Evolutionary conservation across 2,113 vertebrate species (phyloP).

Genomic region (Cyrtonyx montezumae): DNA sequence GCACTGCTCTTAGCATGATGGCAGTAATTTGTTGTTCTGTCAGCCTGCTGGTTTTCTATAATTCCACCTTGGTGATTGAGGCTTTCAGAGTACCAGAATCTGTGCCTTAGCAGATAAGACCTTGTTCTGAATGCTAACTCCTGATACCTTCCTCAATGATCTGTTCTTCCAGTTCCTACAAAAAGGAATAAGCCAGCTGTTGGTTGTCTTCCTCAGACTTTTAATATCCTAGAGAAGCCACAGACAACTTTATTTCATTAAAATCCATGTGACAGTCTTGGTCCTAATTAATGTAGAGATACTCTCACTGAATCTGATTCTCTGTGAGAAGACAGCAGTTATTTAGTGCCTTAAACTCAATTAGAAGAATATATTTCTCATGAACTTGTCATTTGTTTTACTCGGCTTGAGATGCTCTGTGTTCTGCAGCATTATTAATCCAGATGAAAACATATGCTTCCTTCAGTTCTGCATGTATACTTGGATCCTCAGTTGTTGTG

Average conservation of each 20-base stretch:
- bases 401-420: neutral
- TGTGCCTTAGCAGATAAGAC: neutral
- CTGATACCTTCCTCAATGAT: neutral
- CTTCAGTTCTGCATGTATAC: neutral
- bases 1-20: neutral
- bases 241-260: conserved; percentile 38
- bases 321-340: neutral
- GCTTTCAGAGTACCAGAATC: neutral
- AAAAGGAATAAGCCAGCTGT: neutral
- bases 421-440: conserved; percentile 13
- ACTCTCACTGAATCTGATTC: neutral
- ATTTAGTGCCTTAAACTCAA: conserved; percentile 34
- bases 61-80: neutral
- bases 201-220: conserved; percentile 36
- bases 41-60: conserved; percentile 16
- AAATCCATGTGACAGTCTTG: conserved; percentile 9
- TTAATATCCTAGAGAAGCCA: conserved; percentile 32
- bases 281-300: conserved; percentile 36
- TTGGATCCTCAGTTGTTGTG: conserved; percentile 11
- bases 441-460: conserved; percentile 9
- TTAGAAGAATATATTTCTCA: conserved; percentile 35
- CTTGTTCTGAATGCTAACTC: neutral
- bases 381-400: conserved; percentile 19
- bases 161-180: neutral
- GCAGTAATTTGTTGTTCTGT: neutral